Base-by-base conservation (phyloP, 2,888 invertebrate species). In the Automeris io region DNA sequence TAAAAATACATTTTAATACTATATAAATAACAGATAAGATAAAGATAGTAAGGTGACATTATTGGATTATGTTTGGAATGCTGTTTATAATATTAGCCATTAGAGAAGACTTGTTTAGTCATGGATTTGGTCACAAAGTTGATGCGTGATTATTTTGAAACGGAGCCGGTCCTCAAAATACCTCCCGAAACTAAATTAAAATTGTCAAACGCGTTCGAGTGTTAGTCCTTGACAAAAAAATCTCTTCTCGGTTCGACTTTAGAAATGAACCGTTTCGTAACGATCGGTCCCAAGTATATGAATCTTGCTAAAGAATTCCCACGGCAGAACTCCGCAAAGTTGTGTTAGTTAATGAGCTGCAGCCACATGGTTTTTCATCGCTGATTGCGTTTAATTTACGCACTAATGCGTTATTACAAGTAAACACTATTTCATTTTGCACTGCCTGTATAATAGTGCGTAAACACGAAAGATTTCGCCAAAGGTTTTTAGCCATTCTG, bases 331-430 rank as follows among this genome's bases (percentile, higher is more conserved):
- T 57, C 54, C 53, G 57, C 57, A 54, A 54, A 54, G 49, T 65
- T 67, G 67, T 64, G 62, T 51, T 57, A 58, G 59, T 66, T 76
- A 78, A 82, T 78, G 74, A 72, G 69, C 57, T 62, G 57, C 57
- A 55, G 56, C 66, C 68, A 70, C 75, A 80, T 78, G 69, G 70
- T 67, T 77, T 81, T 76, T 73, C 72, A 63, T 53, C 45, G 49
- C 43, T 49, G 47, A 63, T 69, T 57, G 61, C 54, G 54, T 66
- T 70, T 68, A 78, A 75, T 76, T 81, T 74, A 77, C 69, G 73
- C 77, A 64, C 73, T 69, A 74, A 70, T 75, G 71, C 66, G 61
- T 64, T 68, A 62, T 60, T 63, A 62, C 64, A 68, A 54, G 49
- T 54, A 53, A 74, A 75, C 72, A 66, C 76, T 74, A 63, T 61